Evolutionary conservation across 1,140 invertebrate species (phyloP).

Genomic region (Latrodectus geometricus): DNA sequence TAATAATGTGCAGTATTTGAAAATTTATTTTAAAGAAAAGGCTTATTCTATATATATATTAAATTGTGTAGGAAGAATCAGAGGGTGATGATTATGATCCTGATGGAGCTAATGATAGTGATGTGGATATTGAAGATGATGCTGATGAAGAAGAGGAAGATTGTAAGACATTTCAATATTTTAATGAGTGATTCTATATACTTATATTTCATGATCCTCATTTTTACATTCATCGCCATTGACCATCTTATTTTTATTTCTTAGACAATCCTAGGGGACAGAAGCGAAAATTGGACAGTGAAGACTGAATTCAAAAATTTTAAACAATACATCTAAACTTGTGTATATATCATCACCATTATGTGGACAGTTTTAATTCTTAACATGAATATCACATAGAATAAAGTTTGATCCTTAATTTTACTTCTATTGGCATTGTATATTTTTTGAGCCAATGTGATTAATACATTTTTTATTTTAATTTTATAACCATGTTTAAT

Average conservation of each 20-base stretch:
- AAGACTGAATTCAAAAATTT: slow-evolving; percentile 7
- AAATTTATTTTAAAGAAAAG: no score
- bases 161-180: slow-evolving; percentile 8
- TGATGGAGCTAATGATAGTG: slow-evolving; percentile 73
- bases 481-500: neutral
- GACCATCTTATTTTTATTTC: neutral
- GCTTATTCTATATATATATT: neutral
- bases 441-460: slow-evolving; percentile 8
- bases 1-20: no score
- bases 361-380: slow-evolving; percentile 5
- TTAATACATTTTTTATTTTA: neutral
- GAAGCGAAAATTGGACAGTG: slow-evolving; percentile 25
- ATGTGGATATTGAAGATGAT: slow-evolving; percentile 53
- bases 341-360: slow-evolving; percentile 38
- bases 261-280: slow-evolving; percentile 35
- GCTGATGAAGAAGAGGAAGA: slow-evolving; percentile 47
- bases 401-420: neutral
- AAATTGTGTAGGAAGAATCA: slow-evolving; percentile 72
- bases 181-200: neutral
- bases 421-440: slow-evolving; percentile 9
- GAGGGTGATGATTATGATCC: slow-evolving; percentile 76
- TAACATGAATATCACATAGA: neutral
- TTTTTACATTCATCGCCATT: neutral
- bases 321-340: neutral
- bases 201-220: neutral